Base-by-base conservation (phyloP, 2,113 vertebrate species). In the Lathamus discolor region DNA sequence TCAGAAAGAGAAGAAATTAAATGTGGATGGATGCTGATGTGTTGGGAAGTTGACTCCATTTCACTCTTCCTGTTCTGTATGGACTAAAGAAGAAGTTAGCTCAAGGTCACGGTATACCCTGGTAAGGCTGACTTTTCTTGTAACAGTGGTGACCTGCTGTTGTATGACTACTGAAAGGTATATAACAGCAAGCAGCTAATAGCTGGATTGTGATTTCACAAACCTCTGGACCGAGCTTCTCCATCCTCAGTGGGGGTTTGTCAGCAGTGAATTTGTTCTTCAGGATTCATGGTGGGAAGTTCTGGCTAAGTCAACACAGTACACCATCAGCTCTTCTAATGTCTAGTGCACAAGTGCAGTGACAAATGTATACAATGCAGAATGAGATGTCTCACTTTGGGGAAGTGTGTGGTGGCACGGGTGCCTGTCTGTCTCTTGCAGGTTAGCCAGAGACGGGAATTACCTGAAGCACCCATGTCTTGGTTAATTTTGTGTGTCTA, bases 191-290 rank as follows among this genome's bases (percentile, higher is more conserved):
- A 83, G 24, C 5, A 17, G 48, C 59, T 59, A 79, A 55, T 2
- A 44, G 28, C 10, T 35, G 55, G 82, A 19, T 15, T 35, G 31
- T 9, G 37, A 5, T 62, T 86, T 67, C 28, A 25, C 35, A 52
- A 11, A 24, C 31, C 18, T 68, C 49, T 84, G 27, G 49, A 43
- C 10, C 57, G 55, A 86, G 59, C 10, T 35, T 83, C 14, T 44
- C 39, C 11, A 10, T 41, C 27, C 33, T 84, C 46, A 18, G 8
- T 35, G 22, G 2, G 0, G 1, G 9, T 35, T 64, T 2, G 0
- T 25, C 77, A 87, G 11, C 51, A 63, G 28, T 39, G n/a, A 83
- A 11, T 59, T 86, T 0, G 0, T 43, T 78, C 51, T 61, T 63
- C 23, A 33, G 67, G 27, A 49, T 41, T 49, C 4, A 1, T 2